These are phyloP conservation scores for Bombus haemorrhoidalis DNA, from an alignment of 1,140 invertebrate species.

Conservation along the genomic window DNA sequence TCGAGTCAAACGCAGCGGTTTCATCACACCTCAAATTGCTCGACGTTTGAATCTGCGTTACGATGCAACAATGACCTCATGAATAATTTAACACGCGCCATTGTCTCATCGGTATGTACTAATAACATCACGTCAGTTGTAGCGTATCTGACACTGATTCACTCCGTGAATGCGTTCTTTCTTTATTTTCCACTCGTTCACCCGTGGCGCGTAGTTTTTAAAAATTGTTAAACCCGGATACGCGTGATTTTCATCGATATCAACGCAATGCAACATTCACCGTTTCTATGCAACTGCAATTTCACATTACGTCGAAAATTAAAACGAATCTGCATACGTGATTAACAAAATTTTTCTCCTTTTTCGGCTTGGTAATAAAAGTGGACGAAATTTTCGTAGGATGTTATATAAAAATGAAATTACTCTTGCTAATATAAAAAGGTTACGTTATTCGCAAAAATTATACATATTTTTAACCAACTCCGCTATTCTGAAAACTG, in stretches of 20 bases:
- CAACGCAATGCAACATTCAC: neutral
- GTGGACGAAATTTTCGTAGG: neutral
- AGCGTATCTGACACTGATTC: slow-evolving; percentile 51
- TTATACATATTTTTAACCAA: slow-evolving; percentile 11
- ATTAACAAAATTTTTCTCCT: neutral
- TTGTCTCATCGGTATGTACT: slow-evolving; percentile 56
- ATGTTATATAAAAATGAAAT: neutral
- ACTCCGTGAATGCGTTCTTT: slow-evolving; percentile 37
- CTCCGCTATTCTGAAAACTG: neutral
- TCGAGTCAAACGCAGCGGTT: slow-evolving; percentile 27
- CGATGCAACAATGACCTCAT: slow-evolving; percentile 58
- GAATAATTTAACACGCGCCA: slow-evolving; percentile 65
- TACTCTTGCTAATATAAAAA: neutral
- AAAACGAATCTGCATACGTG: slow-evolving; percentile 1
- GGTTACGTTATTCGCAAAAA: neutral
- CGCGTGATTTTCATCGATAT: slow-evolving; percentile 39
- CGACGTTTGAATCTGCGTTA: slow-evolving; percentile 44
- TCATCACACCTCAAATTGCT: slow-evolving; percentile 32
- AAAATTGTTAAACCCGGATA: slow-evolving; percentile 25
- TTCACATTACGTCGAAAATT: neutral
- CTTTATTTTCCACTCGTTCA: slow-evolving; percentile 35
- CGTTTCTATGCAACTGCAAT: neutral
- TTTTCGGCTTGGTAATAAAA: neutral
- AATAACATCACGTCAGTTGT: slow-evolving; percentile 58
- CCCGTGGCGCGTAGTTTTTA: slow-evolving; percentile 20